These are phyloP conservation scores for Acridotheres tristis DNA, from an alignment of 2,797 vertebrate genomes.

Conservation along the genomic window DNA sequence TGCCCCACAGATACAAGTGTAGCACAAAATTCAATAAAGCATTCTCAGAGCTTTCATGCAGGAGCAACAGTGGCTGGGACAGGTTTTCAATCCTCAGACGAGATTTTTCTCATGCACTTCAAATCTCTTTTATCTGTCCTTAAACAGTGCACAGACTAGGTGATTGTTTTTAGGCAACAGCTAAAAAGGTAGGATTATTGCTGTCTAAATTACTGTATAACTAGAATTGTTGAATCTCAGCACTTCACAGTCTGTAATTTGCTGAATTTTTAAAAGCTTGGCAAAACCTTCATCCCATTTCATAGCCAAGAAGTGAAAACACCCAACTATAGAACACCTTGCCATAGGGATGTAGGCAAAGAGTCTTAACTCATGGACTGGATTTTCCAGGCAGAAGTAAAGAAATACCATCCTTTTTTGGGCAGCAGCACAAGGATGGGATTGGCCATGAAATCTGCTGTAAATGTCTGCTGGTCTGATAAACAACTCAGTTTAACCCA, in stretches of 20 bases:
- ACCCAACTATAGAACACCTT: background rate
- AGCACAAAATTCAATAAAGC: constrained; percentile 20
- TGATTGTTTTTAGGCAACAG: background rate
- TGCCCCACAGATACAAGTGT: background rate
- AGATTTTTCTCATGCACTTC: background rate
- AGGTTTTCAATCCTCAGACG: background rate
- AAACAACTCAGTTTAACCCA: background rate
- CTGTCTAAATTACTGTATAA: background rate
- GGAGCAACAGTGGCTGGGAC: background rate
- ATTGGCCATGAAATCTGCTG: background rate
- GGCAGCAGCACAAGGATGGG: background rate
- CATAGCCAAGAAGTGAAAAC: background rate
- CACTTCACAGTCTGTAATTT: background rate
- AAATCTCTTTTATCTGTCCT: background rate
- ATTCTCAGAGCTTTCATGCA: background rate
- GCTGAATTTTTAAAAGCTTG: background rate
- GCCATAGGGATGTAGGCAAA: background rate
- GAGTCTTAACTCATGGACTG: background rate
- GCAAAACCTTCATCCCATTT: background rate
- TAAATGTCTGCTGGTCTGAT: background rate
- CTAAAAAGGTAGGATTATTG: background rate
- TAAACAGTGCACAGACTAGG: background rate
- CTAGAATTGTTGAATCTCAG: background rate
- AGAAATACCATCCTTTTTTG: background rate
- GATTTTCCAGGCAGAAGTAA: background rate